These are phyloP conservation scores for Drosophila diplacantha DNA, from an alignment of 2,888 invertebrate genomes.

Conservation along the genomic window DNA sequence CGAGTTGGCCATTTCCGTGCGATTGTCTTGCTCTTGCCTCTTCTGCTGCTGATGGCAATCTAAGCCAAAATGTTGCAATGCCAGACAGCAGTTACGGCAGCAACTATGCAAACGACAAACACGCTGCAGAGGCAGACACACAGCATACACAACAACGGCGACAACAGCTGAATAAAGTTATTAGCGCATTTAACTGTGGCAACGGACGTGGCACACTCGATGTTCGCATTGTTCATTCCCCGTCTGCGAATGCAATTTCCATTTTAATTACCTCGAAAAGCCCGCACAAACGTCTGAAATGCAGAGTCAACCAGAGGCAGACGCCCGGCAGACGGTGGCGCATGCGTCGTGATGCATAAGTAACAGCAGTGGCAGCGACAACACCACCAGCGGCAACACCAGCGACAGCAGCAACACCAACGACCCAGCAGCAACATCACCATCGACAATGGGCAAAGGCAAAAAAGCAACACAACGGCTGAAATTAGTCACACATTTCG, in stretches of 20 bases:
- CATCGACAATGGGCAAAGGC: conserved; percentile 5
- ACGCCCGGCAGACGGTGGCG: conserved; percentile 61
- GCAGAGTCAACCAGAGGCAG: conserved; percentile 44
- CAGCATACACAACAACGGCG: conserved; percentile 31
- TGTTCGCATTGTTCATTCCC: conserved; percentile 17
- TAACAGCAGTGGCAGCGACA: conserved; percentile 19
- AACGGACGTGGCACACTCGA: conserved; percentile 50
- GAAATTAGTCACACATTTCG: conserved; percentile 64
- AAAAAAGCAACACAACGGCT: conserved; percentile 24
- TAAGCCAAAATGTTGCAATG: conserved; percentile 63
- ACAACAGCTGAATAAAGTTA: conserved; percentile 69
- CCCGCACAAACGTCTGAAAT: conserved; percentile 43
- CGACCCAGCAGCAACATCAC: conserved; percentile 28
- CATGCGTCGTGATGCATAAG: conserved; percentile 53
- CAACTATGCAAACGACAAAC: conserved; percentile 35
- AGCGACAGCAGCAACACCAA: conserved; percentile 9
- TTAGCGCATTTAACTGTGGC: conserved; percentile 70
- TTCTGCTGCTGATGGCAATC: conserved; percentile 57
- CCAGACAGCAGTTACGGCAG: conserved; percentile 37
- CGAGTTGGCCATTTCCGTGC: conserved; percentile 69
- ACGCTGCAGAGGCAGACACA: conserved; percentile 12
- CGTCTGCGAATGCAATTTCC: conserved; percentile 69
- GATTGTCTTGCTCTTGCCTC: conserved; percentile 54
- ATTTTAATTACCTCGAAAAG: conserved; percentile 69
- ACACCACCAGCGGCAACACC: conserved; percentile 9